Evolutionary conservation across 2,113 vertebrate species (phyloP).

Genomic region (Talpa occidentalis): DNA sequence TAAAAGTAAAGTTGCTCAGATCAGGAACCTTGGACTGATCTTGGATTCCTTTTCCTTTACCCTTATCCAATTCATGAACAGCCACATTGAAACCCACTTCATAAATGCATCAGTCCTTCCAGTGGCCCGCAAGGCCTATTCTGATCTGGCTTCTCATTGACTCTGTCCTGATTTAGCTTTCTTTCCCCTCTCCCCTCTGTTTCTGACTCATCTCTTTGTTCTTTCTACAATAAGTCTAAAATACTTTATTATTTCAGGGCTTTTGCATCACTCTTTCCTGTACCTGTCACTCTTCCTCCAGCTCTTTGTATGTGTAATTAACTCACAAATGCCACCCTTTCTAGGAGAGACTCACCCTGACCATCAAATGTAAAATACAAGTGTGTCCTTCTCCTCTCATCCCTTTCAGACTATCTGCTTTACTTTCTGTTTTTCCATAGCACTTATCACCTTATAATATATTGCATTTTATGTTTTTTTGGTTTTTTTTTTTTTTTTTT

Average conservation of each 20-base stretch:
- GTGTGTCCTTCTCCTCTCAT: not conserved
- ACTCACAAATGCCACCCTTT: not conserved
- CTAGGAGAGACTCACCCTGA: not conserved
- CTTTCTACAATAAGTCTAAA: not conserved
- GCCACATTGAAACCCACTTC: not conserved
- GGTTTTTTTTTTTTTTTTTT: not conserved
- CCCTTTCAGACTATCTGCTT: not conserved
- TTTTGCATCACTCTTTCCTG: not conserved
- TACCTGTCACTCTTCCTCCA: not conserved
- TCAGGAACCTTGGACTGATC: not conserved
- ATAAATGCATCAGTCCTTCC: not conserved
- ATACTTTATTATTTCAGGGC: not conserved
- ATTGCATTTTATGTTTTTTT: not conserved
- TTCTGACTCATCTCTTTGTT: not conserved
- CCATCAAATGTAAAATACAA: not conserved
- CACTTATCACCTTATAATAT: not conserved
- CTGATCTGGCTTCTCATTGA: not conserved
- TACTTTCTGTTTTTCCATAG: not conserved
- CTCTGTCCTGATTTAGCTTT: not conserved
- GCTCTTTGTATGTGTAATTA: not conserved
- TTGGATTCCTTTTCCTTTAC: not conserved
- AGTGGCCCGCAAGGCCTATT: not conserved
- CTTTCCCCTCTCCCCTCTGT: not conserved
- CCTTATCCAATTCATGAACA: not conserved
- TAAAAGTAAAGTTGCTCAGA: conserved; percentile 14